phyloP scores from a whole-genome alignment of 30 jellyfish, hydroid and myxozoan species.

The Aurelia sp. region DNA sequence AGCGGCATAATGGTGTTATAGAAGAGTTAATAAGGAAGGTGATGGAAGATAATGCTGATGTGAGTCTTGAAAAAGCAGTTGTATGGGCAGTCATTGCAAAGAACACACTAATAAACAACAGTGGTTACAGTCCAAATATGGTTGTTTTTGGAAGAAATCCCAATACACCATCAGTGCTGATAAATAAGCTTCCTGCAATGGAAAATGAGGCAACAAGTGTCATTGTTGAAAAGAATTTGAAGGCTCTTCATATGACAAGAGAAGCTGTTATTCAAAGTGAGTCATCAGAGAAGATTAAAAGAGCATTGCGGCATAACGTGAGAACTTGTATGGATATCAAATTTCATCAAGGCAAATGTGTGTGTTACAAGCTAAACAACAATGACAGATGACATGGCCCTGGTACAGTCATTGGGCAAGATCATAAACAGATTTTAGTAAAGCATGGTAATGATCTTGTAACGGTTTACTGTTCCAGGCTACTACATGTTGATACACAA shows the following conservation, averaged over 20 bases:
- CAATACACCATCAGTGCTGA: too few species aligned
- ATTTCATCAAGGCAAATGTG: background rate
- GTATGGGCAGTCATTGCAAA: background rate
- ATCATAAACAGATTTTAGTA: conserved; percentile 5
- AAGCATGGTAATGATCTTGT: conserved; percentile 39
- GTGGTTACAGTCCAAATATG: too few species aligned
- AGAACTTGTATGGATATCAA: background rate
- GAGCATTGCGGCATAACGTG: background rate
- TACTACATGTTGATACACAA: too few species aligned
- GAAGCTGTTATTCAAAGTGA: too few species aligned
- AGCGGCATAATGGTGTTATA: background rate
- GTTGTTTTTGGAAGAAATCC: too few species aligned
- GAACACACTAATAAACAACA: too few species aligned
- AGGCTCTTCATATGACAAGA: too few species aligned
- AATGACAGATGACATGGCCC: background rate
- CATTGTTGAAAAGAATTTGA: too few species aligned
- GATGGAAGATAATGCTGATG: background rate
- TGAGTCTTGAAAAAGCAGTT: conserved; percentile 29
- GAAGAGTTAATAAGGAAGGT: background rate
- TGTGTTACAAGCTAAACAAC: background rate
- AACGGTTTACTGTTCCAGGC: background rate
- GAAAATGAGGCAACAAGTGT: too few species aligned
- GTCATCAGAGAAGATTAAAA: background rate
- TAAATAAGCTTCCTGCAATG: too few species aligned
- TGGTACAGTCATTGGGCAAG: background rate